Conservation (phyloP, 2,888 invertebrate species). For the Coleophora flavipennella region DNA sequence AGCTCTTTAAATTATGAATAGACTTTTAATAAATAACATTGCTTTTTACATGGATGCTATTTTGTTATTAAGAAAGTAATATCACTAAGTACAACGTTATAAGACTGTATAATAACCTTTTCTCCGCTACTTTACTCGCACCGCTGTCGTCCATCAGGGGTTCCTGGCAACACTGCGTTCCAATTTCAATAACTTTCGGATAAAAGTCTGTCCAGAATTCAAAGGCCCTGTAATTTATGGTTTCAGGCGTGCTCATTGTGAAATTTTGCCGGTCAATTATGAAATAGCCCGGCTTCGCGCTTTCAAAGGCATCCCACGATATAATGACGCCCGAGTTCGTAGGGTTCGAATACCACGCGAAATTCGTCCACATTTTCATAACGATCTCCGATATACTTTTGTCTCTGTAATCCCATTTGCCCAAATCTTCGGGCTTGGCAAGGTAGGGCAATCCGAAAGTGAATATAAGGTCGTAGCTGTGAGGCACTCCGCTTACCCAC, state of each 20-base stretch:
- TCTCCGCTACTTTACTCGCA: constrained; percentile 14
- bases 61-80: neutral
- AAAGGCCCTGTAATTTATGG: constrained; percentile 82
- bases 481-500: constrained; percentile 85
- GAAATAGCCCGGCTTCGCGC: constrained; percentile 78
- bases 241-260: constrained; percentile 79
- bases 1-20: constrained; percentile 45
- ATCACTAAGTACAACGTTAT: too few relatives aligned
- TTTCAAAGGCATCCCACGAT: constrained; percentile 81
- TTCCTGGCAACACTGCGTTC: constrained; percentile 82
- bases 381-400: constrained; percentile 84
- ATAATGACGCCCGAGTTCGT: constrained; percentile 80
- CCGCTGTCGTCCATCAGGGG: constrained; percentile 52
- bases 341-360: constrained; percentile 82
- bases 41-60: constrained; percentile 12
- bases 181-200: constrained; percentile 81
- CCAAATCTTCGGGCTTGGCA: constrained; percentile 69
- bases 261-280: constrained; percentile 82
- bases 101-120: too few relatives aligned
- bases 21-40: constrained; percentile 38
- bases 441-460: constrained; percentile 87
- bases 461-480: constrained; percentile 86
- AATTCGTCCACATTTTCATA: constrained; percentile 87
- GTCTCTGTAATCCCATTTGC: constrained; percentile 83
- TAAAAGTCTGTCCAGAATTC: constrained; percentile 90